Evolutionary conservation across 2,888 invertebrate species (phyloP), one percentile per base, ranked within the genome.

Genomic region (Tigriopus californicus): DNA sequence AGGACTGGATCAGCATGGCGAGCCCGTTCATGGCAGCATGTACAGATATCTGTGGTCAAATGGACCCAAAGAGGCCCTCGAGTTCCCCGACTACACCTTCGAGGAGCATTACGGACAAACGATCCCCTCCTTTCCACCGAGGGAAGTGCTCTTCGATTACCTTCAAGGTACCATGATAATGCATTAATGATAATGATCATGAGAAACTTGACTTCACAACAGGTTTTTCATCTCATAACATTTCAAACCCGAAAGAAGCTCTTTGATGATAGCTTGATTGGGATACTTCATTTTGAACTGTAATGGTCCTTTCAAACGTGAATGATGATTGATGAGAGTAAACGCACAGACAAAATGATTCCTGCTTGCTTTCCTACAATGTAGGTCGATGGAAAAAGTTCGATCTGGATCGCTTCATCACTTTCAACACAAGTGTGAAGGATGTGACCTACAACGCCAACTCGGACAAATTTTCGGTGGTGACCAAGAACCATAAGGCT

Each of bases 1-100:
- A 68, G 48, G 65, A 65, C 11, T 69, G 70, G 1, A 66, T 69
- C n/a, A 71, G 68, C 63, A 72, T 72, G 64, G 67, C 68, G 10
- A 68, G 67, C 61, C 61, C 12, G 52, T 52, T 42, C 61, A 61
- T 24, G 58, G 59, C 24, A 33, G 49, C 46, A 61, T 61, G 61
- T 61, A 61, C 42, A 20, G 60, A 10, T 48, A 53, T 41, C 33
- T 61, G 10, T 61, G 61, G 61, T 61, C 61, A 6, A 59, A 60
- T 24, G 58, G 59, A 1, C 61, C 61, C 57, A 73, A 73, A 63
- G 70, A 70, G 62, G 66, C 70, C 64, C 68, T 66, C 12, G 67
- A 71, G 8, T 70, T 67, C 63, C 70, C 70, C 56, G 70, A 75
- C 65, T 75, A 55, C 44, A 49, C 53, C 5, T 61, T 54, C 24